Evolutionary conservation across 1,140 invertebrate genomes (phyloP), one percentile per base, ranked within the genome.

Genomic region (Alviniconcha marisindica): DNA sequence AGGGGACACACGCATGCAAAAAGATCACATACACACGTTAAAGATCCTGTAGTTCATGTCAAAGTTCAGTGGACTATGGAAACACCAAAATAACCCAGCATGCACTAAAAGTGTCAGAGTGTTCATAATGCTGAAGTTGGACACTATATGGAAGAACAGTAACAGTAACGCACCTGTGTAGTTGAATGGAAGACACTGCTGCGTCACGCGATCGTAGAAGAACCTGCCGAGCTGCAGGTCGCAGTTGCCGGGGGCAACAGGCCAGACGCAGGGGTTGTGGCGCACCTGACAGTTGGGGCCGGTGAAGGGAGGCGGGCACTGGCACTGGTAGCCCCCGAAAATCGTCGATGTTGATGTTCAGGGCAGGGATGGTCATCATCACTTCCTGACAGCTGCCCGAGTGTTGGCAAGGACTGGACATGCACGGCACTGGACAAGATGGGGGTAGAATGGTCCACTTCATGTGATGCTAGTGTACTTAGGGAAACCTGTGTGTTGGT

Each of bases 201-300:
- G 88, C 40, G 84, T 81, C 78, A 88, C 81, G 48, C 87, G 86
- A 76, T 92, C 90, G 86, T 91, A 92, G 85, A 90, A 92, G 80
- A 87, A 92, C 76, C 90, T 60, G 1, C 81, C 60, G 2, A 91
- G 81, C 40, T 85, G 84, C 38, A 87, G 82, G 84, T 89, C 86
- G 85, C 91, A 92, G 66, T 83, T 83, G 2, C 91, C 91, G 24
- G 83, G 82, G 1, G 90, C 89, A 18, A 66, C 82, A 7, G 89
- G 89, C 87, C 88, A 90, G 4, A 89, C 87, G 85, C 90, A 91
- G 21, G 91, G 91, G 81, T 91, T 91, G 66, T 87, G 84, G 44
- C 88, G 83, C 5, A 83, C 56, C 60, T 92, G 89, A 86, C 91
- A 92, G 21, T 66, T 85, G 1, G 85, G 82, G n/a, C 91, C 91